Evolutionary conservation across 2,113 vertebrate species (phyloP).

Genomic region (Agapornis roseicollis): DNA sequence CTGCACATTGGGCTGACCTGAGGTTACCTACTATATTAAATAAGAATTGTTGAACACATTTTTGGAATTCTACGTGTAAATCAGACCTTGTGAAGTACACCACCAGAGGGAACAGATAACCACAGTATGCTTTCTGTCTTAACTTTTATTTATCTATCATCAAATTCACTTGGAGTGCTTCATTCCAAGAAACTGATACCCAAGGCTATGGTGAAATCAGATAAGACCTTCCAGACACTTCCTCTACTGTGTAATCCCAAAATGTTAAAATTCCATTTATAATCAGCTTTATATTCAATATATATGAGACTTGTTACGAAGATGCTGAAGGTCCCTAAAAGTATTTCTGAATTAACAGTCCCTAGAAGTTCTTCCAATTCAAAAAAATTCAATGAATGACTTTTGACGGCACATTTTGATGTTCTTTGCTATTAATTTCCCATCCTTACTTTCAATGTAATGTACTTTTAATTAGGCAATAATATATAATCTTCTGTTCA

Average conservation of each 20-base stretch:
- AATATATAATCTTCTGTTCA: constrained; percentile 53
- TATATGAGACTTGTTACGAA: not conserved
- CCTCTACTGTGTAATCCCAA: not conserved
- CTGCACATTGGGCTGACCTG: constrained; percentile 24
- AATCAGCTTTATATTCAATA: not conserved
- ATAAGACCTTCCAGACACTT: not conserved
- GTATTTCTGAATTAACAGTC: not conserved
- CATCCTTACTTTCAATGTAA: constrained; percentile 58
- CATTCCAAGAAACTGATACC: not conserved
- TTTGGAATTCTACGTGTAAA: constrained; percentile 51
- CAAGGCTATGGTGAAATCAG: not conserved
- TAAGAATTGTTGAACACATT: not conserved
- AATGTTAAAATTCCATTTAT: not conserved
- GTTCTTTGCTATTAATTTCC: constrained; percentile 64
- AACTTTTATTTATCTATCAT: not conserved
- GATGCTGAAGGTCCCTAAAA: not conserved
- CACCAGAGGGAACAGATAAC: constrained; percentile 37
- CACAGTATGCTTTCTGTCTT: not conserved
- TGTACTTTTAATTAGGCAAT: constrained; percentile 67
- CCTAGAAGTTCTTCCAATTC: not conserved
- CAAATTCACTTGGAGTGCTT: constrained; percentile 2
- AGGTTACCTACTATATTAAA: constrained; percentile 30
- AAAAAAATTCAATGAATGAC: not conserved
- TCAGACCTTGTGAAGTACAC: constrained; percentile 33
- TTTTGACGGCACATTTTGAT: constrained; percentile 44